Base-by-base conservation (phyloP, 2,888 invertebrate genomes). In the Flexamia atlantica region DNA sequence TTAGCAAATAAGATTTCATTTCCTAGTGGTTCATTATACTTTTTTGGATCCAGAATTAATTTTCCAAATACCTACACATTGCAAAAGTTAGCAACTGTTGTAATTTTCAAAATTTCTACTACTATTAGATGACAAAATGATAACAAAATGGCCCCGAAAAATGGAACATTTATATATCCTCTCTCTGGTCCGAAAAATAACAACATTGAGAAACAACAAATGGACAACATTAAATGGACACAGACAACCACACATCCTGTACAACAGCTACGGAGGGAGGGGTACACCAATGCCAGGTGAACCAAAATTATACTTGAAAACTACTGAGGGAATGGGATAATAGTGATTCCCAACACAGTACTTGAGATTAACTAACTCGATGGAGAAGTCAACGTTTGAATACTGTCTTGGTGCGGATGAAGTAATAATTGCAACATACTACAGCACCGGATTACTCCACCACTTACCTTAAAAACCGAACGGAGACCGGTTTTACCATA, bases 201-300 rank as follows among this genome's bases (percentile, higher is more conserved):
- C 20, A 76, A 72, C 72, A 83, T 60, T 32, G 60, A 83, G 70
- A 81, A 70, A 68, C 42, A 70, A 68, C 25, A 28, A 64, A 40
- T 23, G 7, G 28, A 70, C 50, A 68, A 68, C 64, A 70, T 90
- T 89, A 89, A 88, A 89, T n/a, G 88, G 89, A 89, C 86, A 87
- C 84, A 87, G 87, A 82, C 81, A 81, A 50, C 46, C 46, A 46
- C 53, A 42, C 57, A 84, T 42, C 82, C 70, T 82, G 57, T 68
- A 81, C 32, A 82, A 70, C 68, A 68, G 68, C 32, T 68, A 82
- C 28, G 4, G 68, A 85, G 60, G 32, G 42, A 60, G 74, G 76
- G 30, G 68, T 30, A 68, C 28, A 32, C 32, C 30, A 14, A 28
- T 32, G 32, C 30, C 28, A 72, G n/a, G 40, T 72, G 40, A 12